These are phyloP conservation scores for Cottus gobio DNA, from an alignment of 2,113 vertebrate species.

Conservation along the genomic window DNA sequence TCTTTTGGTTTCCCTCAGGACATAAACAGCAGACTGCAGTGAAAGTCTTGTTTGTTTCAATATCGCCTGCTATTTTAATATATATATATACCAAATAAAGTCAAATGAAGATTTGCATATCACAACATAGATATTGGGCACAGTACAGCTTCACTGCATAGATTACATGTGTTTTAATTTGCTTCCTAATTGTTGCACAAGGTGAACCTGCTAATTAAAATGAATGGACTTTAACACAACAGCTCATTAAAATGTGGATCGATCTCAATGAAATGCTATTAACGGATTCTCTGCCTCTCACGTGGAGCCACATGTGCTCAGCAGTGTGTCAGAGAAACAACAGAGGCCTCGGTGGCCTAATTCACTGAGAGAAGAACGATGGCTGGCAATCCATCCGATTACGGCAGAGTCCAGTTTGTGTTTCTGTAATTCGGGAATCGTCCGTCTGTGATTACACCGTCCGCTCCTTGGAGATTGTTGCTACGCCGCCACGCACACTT, in stretches of 20 bases:
- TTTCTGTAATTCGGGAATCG: no score
- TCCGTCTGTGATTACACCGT: background rate
- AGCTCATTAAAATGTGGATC: no score
- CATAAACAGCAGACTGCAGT: no score
- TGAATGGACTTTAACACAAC: background rate
- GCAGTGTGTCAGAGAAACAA: background rate
- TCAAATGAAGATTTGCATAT: background rate
- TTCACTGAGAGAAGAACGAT: no score
- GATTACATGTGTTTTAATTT: background rate
- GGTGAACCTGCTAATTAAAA: background rate
- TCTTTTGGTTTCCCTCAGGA: no score
- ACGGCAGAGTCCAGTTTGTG: no score
- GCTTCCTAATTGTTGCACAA: background rate
- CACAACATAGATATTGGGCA: background rate
- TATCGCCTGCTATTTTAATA: no score
- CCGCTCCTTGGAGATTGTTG: background rate
- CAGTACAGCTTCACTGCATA: background rate
- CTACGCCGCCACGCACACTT: background rate
- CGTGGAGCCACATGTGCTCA: background rate
- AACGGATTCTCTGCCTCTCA: background rate
- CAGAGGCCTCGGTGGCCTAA: no score
- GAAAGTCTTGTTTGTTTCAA: no score
- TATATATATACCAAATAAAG: no score
- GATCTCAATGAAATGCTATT: background rate
- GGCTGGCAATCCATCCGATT: no score